These are phyloP conservation scores for Pelochelys cantorii DNA, from an alignment of 2,797 vertebrate species.

Conservation along the genomic window DNA sequence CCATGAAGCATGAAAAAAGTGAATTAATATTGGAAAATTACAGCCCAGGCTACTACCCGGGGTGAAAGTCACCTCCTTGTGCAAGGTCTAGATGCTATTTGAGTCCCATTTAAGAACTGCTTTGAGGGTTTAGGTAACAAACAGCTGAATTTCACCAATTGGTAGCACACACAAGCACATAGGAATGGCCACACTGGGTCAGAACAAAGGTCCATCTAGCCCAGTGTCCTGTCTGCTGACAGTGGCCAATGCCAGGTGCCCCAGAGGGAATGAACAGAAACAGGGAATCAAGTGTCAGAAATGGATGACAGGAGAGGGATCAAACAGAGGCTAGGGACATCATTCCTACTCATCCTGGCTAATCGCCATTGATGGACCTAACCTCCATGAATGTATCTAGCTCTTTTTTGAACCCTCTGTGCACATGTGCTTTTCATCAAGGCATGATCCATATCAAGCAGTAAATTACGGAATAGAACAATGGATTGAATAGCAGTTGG, in stretches of 20 bases:
- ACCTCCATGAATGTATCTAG: no score
- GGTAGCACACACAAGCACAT: neutral
- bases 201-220: no score
- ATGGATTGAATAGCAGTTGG: neutral
- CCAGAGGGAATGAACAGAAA: no score
- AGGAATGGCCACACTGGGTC: no score
- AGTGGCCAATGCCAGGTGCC: no score
- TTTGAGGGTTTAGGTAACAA: neutral
- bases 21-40: neutral
- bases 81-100: neutral
- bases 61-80: neutral
- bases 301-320: no score
- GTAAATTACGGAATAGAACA: neutral
- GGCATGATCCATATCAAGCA: accelerated
- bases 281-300: no score
- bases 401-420: no score
- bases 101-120: neutral
- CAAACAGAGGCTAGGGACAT: no score
- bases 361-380: no score
- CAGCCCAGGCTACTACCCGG: neutral
- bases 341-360: no score
- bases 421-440: neutral
- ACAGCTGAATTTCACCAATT: accelerated
- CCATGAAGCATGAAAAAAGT: neutral
- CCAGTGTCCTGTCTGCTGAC: no score